Evolutionary conservation across 2,113 vertebrate genomes (phyloP).

Genomic region (Symphodus melops): DNA sequence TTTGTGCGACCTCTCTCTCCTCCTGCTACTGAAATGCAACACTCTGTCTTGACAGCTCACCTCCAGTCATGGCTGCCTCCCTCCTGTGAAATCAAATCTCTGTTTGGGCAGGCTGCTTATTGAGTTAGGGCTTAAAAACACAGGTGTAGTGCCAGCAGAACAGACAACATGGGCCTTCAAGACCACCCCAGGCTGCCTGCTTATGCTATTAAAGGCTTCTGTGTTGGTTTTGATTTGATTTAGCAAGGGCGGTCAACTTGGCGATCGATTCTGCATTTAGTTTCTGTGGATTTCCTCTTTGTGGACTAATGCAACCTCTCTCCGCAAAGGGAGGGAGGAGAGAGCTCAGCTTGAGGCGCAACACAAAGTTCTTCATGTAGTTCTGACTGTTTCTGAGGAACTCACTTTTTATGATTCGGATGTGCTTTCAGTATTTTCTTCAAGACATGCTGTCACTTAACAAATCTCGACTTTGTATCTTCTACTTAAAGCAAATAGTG

Average conservation of each 20-base stretch:
- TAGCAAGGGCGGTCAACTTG: slow-evolving; percentile 67
- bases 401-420: not conserved
- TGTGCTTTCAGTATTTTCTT: not conserved
- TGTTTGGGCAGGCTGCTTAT: slow-evolving; percentile 70
- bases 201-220: slow-evolving; percentile 74
- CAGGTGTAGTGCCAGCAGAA: slow-evolving; percentile 65
- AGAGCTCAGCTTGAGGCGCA: not conserved
- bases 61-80: slow-evolving; percentile 45
- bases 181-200: slow-evolving; percentile 70
- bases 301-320: slow-evolving; percentile 55
- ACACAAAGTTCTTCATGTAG: slow-evolving; percentile 19
- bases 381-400: slow-evolving; percentile 7
- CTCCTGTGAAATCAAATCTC: slow-evolving; percentile 70
- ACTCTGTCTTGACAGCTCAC: slow-evolving; percentile 45
- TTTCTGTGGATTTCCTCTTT: slow-evolving; percentile 70
- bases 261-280: slow-evolving; percentile 73
- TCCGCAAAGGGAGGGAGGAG: slow-evolving; percentile 39
- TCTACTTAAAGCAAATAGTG: not conserved
- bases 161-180: slow-evolving; percentile 71
- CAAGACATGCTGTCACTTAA: not conserved
- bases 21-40: slow-evolving; percentile 29
- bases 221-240: slow-evolving; percentile 76
- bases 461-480: not conserved
- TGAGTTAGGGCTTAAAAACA: slow-evolving; percentile 72
- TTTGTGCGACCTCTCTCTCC: slow-evolving; percentile 15